Evolutionary conservation across 2,113 vertebrate genomes (phyloP), one percentile per base, ranked within the genome.

Genomic region (Hystrix brachyura): DNA sequence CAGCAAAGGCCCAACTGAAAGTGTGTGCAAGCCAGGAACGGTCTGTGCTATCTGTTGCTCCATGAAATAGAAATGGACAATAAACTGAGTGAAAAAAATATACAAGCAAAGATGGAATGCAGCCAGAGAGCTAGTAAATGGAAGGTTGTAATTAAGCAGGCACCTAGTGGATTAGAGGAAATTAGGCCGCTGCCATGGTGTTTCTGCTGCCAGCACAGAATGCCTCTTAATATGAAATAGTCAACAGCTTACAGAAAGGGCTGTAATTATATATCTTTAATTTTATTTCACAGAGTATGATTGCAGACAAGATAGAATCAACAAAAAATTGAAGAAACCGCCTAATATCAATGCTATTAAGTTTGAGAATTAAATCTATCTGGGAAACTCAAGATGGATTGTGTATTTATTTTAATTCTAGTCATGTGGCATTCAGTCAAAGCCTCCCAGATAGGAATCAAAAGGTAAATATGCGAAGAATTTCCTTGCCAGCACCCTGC

Each of bases 81-180:
- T 97, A 96, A 97, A 97, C 72, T 78, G 78, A 92, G 90, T 97
- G 91, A 94, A 97, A 91, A 94, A 97, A 96, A 85, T 85, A 88
- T 95, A 95, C 94, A 97, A 91, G 97, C 81, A 69, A 92, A 96
- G n/a, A 69, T 96, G 96, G 96, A 95, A 94, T 74, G 48, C 53
- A 79, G 96, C 97, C 98, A 97, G 96, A 82, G 71, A 88, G 92
- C 87, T 90, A 79, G 92, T 97, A 98, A 97, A 97, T 95, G 90
- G 94, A 96, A 96, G 92, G 82, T 60, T 98, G 85, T 95, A 96
- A 98, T 97, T 97, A 97, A 97, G 90, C 97, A 95, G 97, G 95
- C 88, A 97, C 96, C 96, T 98, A 90, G 95, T 97, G 97, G 96
- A 96, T 97, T 97, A 95, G 87, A 97, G 96, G 94, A 96, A 98